Evolutionary conservation across 2,113 vertebrate genomes (phyloP).

Genomic region (Mustela nigripes): DNA sequence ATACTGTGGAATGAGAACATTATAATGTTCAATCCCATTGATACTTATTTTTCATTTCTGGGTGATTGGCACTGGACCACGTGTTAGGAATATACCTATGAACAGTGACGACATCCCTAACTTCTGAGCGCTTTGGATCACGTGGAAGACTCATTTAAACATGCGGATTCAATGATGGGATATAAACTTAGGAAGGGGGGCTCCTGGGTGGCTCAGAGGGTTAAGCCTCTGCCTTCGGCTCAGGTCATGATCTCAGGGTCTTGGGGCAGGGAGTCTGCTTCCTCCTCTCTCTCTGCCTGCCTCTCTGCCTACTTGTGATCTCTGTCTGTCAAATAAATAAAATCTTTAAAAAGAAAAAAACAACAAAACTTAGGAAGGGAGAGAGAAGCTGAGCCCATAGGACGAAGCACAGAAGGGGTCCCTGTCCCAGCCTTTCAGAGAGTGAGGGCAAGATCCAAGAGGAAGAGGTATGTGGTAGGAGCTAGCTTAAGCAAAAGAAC

Average conservation of each 20-base stretch:
- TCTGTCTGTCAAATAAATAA: too few species aligned
- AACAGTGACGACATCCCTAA: neutral
- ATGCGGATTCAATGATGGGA: neutral
- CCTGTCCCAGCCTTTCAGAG: neutral
- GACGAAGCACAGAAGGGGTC: neutral
- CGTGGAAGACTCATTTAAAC: neutral
- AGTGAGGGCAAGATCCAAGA: neutral
- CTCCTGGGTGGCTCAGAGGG: too few species aligned
- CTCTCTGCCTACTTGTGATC: too few species aligned
- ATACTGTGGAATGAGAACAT: neutral
- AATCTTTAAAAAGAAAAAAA: too few species aligned
- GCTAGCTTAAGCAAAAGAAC: neutral
- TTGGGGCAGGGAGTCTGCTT: too few species aligned
- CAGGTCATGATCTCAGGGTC: too few species aligned
- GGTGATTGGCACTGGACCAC: neutral
- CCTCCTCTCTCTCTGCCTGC: too few species aligned
- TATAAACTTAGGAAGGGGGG: neutral
- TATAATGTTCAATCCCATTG: neutral
- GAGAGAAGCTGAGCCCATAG: neutral
- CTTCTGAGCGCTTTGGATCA: neutral
- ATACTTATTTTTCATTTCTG: neutral
- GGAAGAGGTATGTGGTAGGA: neutral
- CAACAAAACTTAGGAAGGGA: neutral
- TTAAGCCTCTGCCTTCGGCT: too few species aligned
- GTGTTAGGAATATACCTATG: neutral